These are phyloP conservation scores for Callaeas wilsoni DNA, from an alignment of 2,113 vertebrate species.

Conservation along the genomic window DNA sequence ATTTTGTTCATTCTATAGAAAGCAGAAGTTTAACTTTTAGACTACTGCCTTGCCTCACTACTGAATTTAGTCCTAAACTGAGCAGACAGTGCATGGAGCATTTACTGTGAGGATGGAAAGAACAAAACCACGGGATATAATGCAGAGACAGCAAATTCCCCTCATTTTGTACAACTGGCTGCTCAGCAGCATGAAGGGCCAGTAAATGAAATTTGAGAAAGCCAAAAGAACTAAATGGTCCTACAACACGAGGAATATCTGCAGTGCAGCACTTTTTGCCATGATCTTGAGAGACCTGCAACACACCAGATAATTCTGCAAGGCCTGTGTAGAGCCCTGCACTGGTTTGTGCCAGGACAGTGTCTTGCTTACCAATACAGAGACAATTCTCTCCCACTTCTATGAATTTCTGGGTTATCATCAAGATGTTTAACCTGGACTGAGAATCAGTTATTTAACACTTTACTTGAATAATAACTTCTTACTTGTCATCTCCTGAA, in stretches of 20 bases:
- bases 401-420: not conserved
- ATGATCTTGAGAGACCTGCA: not conserved
- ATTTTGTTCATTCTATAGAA: not conserved
- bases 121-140: not conserved
- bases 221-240: not conserved
- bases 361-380: not conserved
- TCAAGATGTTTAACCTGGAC: not conserved
- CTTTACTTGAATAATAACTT: not conserved
- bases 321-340: not conserved
- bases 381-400: not conserved
- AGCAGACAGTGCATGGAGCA: not conserved
- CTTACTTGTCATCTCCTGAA: not conserved
- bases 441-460: not conserved
- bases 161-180: not conserved
- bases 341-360: not conserved
- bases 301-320: not conserved
- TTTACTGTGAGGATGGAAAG: not conserved
- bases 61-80: not conserved
- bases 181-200: not conserved
- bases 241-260: not conserved
- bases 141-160: slow-evolving; percentile 3
- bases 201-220: not conserved
- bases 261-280: not conserved
- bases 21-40: not conserved
- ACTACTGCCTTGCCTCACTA: not conserved